A percentile compares a stretch with the other conserved stretches of the same genome.
Evolutionary conservation across 2,113 vertebrate species (phyloP).

Genomic region (Toxotes chatareus): DNA sequence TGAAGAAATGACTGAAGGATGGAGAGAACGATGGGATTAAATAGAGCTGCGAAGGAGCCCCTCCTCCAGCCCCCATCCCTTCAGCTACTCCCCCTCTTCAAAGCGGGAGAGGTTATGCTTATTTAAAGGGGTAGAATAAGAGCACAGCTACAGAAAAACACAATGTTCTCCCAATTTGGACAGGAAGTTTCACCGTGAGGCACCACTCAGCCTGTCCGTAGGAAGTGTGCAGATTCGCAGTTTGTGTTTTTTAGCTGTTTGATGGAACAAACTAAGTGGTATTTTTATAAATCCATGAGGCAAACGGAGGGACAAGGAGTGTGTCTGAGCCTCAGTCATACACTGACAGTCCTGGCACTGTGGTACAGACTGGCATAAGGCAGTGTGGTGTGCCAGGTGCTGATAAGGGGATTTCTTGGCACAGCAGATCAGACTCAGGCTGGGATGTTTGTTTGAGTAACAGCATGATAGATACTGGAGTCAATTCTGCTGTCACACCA

Average conservation of each 20-base stretch:
- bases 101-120: conserved; percentile 30
- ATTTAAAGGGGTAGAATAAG: conserved; percentile 53
- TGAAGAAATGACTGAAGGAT: conserved; percentile 21
- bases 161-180: background rate
- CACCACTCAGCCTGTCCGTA: background rate
- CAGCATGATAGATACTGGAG: conserved; percentile 43
- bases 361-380: conserved; percentile 60
- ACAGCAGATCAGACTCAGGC: conserved; percentile 54
- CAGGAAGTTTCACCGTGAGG: background rate
- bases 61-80: background rate
- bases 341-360: conserved; percentile 56
- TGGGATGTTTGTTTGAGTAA: conserved; percentile 54
- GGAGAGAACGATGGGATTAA: conserved; percentile 50
- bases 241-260: conserved; percentile 2
- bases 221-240: conserved; percentile 12
- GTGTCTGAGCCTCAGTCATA: conserved; percentile 50
- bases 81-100: conserved; percentile 1
- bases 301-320: conserved; percentile 37
- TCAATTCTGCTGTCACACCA: conserved; percentile 38
- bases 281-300: conserved; percentile 43
- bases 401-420: conserved; percentile 82
- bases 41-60: conserved; percentile 30
- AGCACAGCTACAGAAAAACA: background rate
- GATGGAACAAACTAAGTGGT: conserved; percentile 11
- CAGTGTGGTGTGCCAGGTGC: conserved; percentile 74